Percentiles rank a stretch among this genome's conserved stretches.
Conservation (phyloP, 1,140 invertebrate species). For the Caenorhabditis latens region DNA sequence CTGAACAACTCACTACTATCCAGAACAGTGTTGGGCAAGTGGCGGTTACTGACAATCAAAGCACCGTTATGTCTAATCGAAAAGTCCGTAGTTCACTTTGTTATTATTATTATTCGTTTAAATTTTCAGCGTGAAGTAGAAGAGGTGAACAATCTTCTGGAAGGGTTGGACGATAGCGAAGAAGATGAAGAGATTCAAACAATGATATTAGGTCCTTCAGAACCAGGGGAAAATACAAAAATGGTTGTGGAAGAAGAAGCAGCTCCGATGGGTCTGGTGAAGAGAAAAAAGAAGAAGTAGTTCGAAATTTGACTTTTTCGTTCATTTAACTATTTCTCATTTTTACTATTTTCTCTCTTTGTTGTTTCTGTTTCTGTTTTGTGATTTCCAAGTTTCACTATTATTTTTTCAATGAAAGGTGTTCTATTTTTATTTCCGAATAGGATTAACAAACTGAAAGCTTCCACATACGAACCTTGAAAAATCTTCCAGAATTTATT, state of each 20-base stretch:
- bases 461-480: no score
- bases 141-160: slow-evolving; percentile 40
- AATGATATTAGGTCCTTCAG: not conserved
- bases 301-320: not conserved
- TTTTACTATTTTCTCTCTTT: no score
- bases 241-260: not conserved
- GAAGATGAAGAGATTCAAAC: slow-evolving; percentile 29
- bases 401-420: no score
- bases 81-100: not conserved
- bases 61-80: not conserved
- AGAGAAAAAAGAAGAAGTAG: slow-evolving; percentile 24
- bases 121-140: slow-evolving; percentile 45
- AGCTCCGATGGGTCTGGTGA: not conserved
- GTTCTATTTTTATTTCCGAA: no score
- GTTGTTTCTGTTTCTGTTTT: not conserved
- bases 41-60: slow-evolving; percentile 11
- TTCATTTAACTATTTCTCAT: not conserved
- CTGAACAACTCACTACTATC: slow-evolving; percentile 36
- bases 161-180: slow-evolving; percentile 30
- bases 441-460: no score
- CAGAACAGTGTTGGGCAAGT: slow-evolving; percentile 24
- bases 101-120: not conserved
- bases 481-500: no score
- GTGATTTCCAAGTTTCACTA: not conserved
- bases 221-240: not conserved